Evolutionary conservation across 2,113 vertebrate species (phyloP), one percentile per base, ranked within the genome.

Genomic region (Chrysemys picta): DNA sequence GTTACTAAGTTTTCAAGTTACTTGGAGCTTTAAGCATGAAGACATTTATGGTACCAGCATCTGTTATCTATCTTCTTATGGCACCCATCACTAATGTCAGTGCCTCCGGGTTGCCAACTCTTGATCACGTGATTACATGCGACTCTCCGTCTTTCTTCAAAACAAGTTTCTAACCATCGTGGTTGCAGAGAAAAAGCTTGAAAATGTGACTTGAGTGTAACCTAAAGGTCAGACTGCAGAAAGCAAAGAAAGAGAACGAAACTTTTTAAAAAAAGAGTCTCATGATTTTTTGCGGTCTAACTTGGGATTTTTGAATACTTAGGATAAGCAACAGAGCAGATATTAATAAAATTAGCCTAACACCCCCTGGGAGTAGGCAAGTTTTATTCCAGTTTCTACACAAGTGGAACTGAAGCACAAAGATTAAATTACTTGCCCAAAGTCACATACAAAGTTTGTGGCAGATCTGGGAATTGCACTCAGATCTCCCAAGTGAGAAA

Each of bases 1-100:
- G 65, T 38, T 38, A 65, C 19, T 0, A 1, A 80, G 3, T 22
- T 89, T 87, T 83, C 53, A 87, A 76, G 80, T 16, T 0, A 0
- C 50, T 87, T 6, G 0, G 4, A 35, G 21, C 52, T 38, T 50
- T 31, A 1, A 82, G 53, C 7, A n/a, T 53, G 16, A 81, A 81
- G 80, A 35, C 47, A n/a, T n/a, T 81, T 54, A 47, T 35, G 45
- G 52, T 22, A 50, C 80, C 80, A 81, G 31, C 52, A 54, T 50
- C 14, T n/a, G 80, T 29, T 27, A 53, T 19, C 49, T 24, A 1
- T 21, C 69, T 65, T 80, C 49, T 49, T 84, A 17, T 8, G 16
- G 42, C 62, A 84, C 90, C 89, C 27, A 0, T 1, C 0, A 5
- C 31, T 78, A 88, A 78, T 93, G 47, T 72, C 5, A 1, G 85